Evolutionary conservation across 2,888 invertebrate genomes (phyloP), one percentile per base, ranked within the genome.

Genomic region (Eupithecia insigniata): DNA sequence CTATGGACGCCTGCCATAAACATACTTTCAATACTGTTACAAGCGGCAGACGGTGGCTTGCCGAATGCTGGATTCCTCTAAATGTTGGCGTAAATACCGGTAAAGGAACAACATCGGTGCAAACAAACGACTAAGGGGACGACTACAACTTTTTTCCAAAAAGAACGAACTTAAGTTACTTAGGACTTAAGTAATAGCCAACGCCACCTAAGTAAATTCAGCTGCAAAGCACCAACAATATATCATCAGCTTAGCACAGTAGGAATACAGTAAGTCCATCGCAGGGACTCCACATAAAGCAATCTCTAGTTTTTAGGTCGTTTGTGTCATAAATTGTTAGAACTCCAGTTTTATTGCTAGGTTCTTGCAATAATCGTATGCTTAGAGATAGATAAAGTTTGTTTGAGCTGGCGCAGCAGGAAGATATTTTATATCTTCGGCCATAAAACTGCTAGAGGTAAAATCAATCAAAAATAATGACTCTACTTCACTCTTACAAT

Each of bases 211-310:
- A n/a, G 39, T 66, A 61, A 66, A 72, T 66, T 22, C 12, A 46
- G 46, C 28, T 36, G 8, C 65, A 69, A 28, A 62, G 43, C 36
- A 66, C 66, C 69, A 61, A 26, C 28, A 28, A 69, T 72, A 60
- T 66, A 62, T 65, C 65, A 66, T 62, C 26, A 55, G 72, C 69
- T 72, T 16, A 66, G 58, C 62, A 72, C 72, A 66, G 51, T 5
- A 12, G 14, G 36, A 12, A 36, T 14, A 36, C 30, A 1, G 8
- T 60, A 28, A 39, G 66, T 69, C 4, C 28, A 58, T 26, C 28
- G 12, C 12, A 6, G 14, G 14, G 2, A 28, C 14, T 0, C 43
- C 43, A n/a, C 58, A 28, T 55, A 55, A 26, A 28, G 26, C 58
- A 58, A 28, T 28, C 65, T 72, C 39, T 69, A 36, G 65, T 62